Base-by-base conservation (phyloP, 2,113 vertebrate genomes). In the Sander lucioperca region DNA sequence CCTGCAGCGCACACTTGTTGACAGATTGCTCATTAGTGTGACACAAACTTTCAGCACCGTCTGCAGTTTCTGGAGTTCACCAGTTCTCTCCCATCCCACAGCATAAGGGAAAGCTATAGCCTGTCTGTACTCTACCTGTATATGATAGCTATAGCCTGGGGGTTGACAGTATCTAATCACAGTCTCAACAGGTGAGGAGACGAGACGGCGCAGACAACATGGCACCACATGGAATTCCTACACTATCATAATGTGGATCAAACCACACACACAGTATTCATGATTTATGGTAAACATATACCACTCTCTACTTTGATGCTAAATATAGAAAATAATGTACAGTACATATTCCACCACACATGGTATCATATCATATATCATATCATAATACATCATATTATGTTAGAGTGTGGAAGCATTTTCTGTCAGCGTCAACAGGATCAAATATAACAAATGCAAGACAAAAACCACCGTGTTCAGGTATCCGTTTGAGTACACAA, bases 91-190 rank as follows among this genome's bases (percentile, higher is more conserved):
- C 69, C 62, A 2, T 89, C 89, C 59, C 84, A 54, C 82, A 76
- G 86, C 74, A 80, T 80, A 78, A 65, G 76, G 72, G 74, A 82
- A 83, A 73, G 82, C 77, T 71, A 36, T 43, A 71, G 79, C 43
- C 64, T 7, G 51, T 47, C 74, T 74, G 82, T 19, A 67, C 86
- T 86, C 85, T 83, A 92, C 86, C 90, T 92, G 89, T 86, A 82
- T 86, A 83, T 61, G 82, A 85, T 89, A 71, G 82, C 80, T 74
- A 3, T 83, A 83, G 88, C 93, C 88, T 67, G 81, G 78, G 86
- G 88, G 88, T 66, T 86, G 90, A 92, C 82, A 47, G 89, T 88
- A 93, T 92, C 92, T 93, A 91, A 93, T 94, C 93, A 90, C 92
- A 93, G 91, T 79, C 72, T 85, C 87, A 69, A 87, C 90, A 94